Evolutionary conservation across 2,888 invertebrate genomes (phyloP), one percentile per base, ranked within the genome.

Genomic region (Drosophila setosimentum): DNA sequence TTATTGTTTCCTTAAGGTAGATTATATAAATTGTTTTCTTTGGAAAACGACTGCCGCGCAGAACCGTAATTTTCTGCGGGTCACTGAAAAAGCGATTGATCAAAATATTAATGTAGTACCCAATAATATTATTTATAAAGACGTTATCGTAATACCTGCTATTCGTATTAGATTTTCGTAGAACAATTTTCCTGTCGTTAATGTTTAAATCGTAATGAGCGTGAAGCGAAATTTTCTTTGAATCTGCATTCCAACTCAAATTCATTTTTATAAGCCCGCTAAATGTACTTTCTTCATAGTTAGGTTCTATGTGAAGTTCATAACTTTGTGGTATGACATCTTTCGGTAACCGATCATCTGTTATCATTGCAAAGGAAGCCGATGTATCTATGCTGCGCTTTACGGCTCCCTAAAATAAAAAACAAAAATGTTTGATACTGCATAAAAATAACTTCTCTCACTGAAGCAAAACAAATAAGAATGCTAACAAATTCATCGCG

Each of bases 321-420:
- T 97, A 97, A 6, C 94, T 95, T 0, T 94, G 94, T 0, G 97
- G 97, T 35, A 94, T 93, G 2, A 96, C 94, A 33, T 95, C 94
- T 69, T 94, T 94, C 0, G 95, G 95, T 58, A 96, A 91, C 6
- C 95, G 94, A 2, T 94, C 94, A 76, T 96, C 96, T 77, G 95
- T 94, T 45, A 95, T 94, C 13, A 96, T 92, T 0, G 94, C 94
- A 83, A 96, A 95, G 0, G 96, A 95, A 73, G 96, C 95, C 82
- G 96, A 96, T 60, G 96, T 92, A 89, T 96, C 96, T 73, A 96
- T 96, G 87, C 96, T 96, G 58, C 95, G 93, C 66, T 94, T 93
- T 0, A 93, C 91, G 75, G 93, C 93, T 40, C 68, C 61, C 92
- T 92, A 29, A 54, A 54, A 27, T 5, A 24, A 24, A 33, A 33